Conservation (phyloP, 1,140 invertebrate species). For the Halictus rubicundus region DNA sequence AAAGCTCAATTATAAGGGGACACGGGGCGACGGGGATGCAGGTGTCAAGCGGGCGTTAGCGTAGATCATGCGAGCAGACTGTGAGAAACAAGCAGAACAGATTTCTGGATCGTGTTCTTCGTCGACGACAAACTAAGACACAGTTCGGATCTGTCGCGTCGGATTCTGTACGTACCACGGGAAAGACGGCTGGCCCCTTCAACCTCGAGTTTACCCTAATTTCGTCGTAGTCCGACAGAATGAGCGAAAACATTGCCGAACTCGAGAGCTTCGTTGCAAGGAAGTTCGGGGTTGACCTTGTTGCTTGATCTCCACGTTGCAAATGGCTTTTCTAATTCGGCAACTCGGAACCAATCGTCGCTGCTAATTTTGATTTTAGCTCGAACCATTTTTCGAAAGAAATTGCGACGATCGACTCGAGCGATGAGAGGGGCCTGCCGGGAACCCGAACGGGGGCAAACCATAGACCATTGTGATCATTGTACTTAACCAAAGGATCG, state of each 20-base stretch:
- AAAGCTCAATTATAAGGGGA: slow-evolving; percentile 41
- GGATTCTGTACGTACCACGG: not conserved
- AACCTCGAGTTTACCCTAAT: not conserved
- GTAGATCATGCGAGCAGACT: not conserved
- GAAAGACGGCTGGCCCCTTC: not conserved
- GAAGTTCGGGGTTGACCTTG: no score
- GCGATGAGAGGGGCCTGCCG: not conserved
- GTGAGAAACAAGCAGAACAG: not conserved
- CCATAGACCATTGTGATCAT: not conserved
- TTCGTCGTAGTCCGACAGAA: not conserved
- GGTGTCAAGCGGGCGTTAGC: not conserved
- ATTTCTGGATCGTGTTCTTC: no score
- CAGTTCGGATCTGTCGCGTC: not conserved
- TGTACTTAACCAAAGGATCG: slow-evolving; percentile 32
- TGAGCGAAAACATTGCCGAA: no score
- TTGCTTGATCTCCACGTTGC: no score
- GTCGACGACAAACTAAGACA: not conserved
- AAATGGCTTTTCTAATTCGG: no score
- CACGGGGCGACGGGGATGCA: not conserved
- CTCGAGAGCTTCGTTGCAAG: no score
- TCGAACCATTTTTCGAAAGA: no score
- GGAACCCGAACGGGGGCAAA: not conserved
- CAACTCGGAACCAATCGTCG: no score
- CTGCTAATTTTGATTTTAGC: no score
- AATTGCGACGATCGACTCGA: not conserved